Evolutionary conservation across 2,888 invertebrate species (phyloP).

Genomic region (Ichneumon xanthorius): DNA sequence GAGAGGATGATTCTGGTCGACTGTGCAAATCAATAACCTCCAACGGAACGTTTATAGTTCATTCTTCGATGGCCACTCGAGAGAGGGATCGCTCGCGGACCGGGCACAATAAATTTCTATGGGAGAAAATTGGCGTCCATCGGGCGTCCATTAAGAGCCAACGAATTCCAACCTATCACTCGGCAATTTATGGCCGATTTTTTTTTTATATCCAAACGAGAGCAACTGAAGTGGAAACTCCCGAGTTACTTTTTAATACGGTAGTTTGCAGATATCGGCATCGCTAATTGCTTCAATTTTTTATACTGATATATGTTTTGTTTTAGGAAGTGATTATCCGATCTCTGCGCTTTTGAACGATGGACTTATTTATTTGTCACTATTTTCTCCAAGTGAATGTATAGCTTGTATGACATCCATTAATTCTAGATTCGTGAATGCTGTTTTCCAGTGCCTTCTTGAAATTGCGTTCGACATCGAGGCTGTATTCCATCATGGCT

Average conservation of each 20-base stretch:
- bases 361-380: too few relatives aligned
- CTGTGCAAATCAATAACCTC: conserved; percentile 51
- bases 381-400: too few relatives aligned
- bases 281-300: background rate
- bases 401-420: background rate
- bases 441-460: background rate
- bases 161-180: conserved; percentile 13
- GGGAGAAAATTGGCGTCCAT: background rate
- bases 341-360: too few relatives aligned
- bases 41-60: conserved; percentile 40
- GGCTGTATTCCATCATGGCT: background rate
- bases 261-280: background rate
- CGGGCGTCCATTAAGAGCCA: background rate
- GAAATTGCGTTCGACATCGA: background rate
- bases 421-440: background rate
- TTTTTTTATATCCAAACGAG: background rate
- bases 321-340: too few relatives aligned
- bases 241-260: background rate
- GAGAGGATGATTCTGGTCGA: conserved; percentile 50
- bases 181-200: background rate
- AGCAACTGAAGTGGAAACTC: background rate
- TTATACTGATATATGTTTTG: background rate
- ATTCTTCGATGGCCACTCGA: conserved; percentile 27
- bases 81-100: background rate
- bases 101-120: conserved; percentile 36